Evolutionary conservation across 1,140 invertebrate genomes (phyloP), one percentile per base, ranked within the genome.

Genomic region (Heliconius hewitsoni): DNA sequence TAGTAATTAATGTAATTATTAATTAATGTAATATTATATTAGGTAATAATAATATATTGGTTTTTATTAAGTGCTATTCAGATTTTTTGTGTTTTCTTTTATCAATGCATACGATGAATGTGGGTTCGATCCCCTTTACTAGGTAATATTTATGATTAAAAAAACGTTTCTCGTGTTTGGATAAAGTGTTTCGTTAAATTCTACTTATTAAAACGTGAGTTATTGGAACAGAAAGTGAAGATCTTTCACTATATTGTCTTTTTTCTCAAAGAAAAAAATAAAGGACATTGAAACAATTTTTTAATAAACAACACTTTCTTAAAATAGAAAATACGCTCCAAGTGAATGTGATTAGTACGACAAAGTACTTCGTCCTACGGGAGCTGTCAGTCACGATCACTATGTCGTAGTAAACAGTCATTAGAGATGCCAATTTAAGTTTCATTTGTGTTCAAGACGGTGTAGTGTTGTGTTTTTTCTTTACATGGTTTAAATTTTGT

Each of bases 361-460:
- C 83, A 84, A 83, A 82, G 83, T 78, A 85, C 74, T 60, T 60
- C 76, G 84, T 83, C 85, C 82, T 86, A 85, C 84, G 82, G 85
- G 84, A 79, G 71, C 78, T 79, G 81, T 77, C 83, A 86, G 81
- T 87, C 80, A 79, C 82, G 86, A 87, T 87, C 82, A 86, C 81
- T 74, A 34, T 73, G 80, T 73, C 85, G 82, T 77, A 78, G 76
- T 78, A 78, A 37, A 77, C 60, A 60, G 74, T 74, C 66, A 77
- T 76, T 80, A 83, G 76, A 75, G 37, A 76, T 9, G 60, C 52
- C 52, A 78, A 78, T 83, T 80, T 66, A 30, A 16, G 60, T 66
- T 66, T 66, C 27, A 27, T 66, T 66, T 66, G 23, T 4, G 60
- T 66, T 30, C 60, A 13, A 66, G 60, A 18, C n/a, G 23, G 23